Conservation (phyloP, 2,797 vertebrate species). For the Anabacerthia variegaticeps region DNA sequence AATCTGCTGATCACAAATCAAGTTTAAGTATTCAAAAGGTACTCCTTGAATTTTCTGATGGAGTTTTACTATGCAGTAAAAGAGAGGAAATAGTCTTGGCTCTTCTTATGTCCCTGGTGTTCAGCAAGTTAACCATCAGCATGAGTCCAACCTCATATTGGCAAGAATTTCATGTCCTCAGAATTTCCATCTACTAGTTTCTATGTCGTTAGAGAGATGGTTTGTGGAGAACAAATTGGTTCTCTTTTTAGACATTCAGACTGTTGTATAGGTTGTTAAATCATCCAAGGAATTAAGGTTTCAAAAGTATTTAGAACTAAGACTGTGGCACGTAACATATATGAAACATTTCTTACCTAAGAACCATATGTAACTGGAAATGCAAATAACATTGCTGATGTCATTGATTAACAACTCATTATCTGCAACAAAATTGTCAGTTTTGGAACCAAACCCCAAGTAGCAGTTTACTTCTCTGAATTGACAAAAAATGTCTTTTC, state of each 20-base stretch:
- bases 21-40: conserved; percentile 35
- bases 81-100: conserved; percentile 72
- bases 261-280: conserved; percentile 32
- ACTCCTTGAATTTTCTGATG: conserved; percentile 51
- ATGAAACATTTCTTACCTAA: conserved; percentile 11
- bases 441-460: neutral
- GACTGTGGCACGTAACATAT: neutral
- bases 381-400: neutral
- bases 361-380: neutral
- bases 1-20: conserved; percentile 51
- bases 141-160: conserved; percentile 50
- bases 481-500: neutral
- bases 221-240: conserved; percentile 37
- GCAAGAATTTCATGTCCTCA: conserved; percentile 60
- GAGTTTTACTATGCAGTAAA: conserved; percentile 69
- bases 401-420: neutral
- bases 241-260: conserved; percentile 38
- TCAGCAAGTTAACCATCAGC: conserved; percentile 65
- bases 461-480: neutral
- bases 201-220: conserved; percentile 52
- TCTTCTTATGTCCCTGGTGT: conserved; percentile 19
- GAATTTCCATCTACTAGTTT: conserved; percentile 65
- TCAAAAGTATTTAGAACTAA: conserved; percentile 7
- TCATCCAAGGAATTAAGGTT: conserved; percentile 10
- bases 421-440: neutral